phyloP scores from a whole-genome alignment of 2,797 vertebrate genomes.

The Psittacula echo region DNA sequence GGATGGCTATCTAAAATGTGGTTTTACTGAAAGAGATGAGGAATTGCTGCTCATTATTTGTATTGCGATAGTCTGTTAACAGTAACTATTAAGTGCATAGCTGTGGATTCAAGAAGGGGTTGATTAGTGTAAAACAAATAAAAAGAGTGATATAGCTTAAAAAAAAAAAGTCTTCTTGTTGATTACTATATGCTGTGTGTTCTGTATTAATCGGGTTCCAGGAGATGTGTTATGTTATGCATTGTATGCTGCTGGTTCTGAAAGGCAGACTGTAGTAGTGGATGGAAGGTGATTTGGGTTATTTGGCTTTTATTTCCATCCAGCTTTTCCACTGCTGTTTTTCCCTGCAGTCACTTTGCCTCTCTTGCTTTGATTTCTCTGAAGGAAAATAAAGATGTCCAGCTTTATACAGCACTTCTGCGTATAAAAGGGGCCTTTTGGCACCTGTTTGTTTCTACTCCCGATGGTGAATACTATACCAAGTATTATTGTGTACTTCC shows the following conservation, averaged over 20 bases:
- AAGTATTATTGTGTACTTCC: not conserved
- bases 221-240: rapidly evolving
- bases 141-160: not conserved
- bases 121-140: rapidly evolving
- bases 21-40: not conserved
- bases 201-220: not conserved
- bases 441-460: not conserved
- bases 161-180: not conserved
- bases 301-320: not conserved
- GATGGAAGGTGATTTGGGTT: not conserved
- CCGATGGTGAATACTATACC: not conserved
- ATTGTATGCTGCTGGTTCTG: not conserved
- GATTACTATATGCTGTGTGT: not conserved
- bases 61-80: not conserved
- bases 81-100: not conserved
- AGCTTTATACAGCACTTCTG: not conserved
- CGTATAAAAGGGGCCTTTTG: not conserved
- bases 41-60: not conserved
- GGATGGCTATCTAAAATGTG: not conserved
- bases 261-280: not conserved
- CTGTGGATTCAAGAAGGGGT: not conserved
- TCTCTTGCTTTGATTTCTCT: not conserved
- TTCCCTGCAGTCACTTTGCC: not conserved
- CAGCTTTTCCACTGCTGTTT: not conserved
- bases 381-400: not conserved